phyloP scores from a whole-genome alignment of 2,113 vertebrate genomes.

The Leucopsar rothschildi region DNA sequence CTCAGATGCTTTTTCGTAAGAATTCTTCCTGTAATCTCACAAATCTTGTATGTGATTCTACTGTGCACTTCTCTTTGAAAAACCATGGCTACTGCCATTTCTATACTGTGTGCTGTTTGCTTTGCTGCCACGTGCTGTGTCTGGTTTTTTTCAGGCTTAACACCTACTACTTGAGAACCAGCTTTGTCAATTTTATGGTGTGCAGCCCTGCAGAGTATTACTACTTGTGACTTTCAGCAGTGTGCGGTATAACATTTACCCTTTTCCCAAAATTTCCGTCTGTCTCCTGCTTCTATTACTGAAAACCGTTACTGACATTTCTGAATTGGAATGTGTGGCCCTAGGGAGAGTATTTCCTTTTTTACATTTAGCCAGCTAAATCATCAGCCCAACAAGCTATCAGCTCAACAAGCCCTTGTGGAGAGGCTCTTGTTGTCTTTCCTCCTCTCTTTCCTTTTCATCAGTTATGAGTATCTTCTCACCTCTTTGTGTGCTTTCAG shows the following conservation, averaged over 20 bases:
- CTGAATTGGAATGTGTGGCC: constrained; percentile 2
- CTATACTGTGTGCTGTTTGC: background rate
- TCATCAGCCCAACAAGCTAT: background rate
- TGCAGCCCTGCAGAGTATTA: background rate
- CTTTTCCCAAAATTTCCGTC: background rate
- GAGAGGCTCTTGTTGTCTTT: background rate
- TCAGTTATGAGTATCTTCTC: background rate
- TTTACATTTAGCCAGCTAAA: constrained; percentile 1
- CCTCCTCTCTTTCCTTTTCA: background rate
- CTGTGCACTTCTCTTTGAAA: background rate
- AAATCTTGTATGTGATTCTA: background rate
- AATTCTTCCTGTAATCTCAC: background rate
- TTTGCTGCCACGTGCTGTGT: background rate
- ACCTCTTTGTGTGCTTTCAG: background rate
- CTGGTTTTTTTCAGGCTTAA: constrained; percentile 20
- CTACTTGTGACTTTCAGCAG: constrained; percentile 1
- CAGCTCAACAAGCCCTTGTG: background rate
- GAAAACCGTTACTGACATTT: constrained; percentile 8
- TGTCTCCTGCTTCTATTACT: background rate
- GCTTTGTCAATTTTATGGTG: background rate
- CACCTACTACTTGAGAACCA: background rate
- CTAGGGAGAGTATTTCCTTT: background rate
- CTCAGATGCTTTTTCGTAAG: background rate
- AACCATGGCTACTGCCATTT: background rate
- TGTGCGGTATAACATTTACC: background rate